Base-by-base conservation (phyloP, 2,797 vertebrate species). In the Pogoniulus pusillus region DNA sequence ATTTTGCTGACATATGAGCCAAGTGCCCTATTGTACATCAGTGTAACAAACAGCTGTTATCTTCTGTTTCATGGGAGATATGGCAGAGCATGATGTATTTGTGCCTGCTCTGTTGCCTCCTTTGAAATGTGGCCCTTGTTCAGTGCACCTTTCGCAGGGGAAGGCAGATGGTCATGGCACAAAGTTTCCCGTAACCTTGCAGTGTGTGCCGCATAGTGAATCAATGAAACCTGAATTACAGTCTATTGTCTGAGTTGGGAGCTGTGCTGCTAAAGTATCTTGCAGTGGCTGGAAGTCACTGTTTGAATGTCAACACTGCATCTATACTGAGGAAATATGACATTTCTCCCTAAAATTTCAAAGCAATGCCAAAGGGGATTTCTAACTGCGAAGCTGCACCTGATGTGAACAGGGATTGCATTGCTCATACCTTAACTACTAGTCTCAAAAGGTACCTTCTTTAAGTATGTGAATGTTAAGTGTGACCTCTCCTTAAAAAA, bases 151-250 rank as follows among this genome's bases (percentile, higher is more conserved):
- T 91, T 68, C 2, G 16, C 66, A 27, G 77, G 57, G 83, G 85
- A 87, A 94, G 60, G 93, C 88, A 93, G 95, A 71, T 94, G 69
- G 85, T 77, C 69, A 93, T 85, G 73, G 3, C 70, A 85, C 70
- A 85, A 93, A 91, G 74, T 94, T 95, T 92, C 79, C 71, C 79
- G 9, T 94, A 94, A 93, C 85, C 88, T 97, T 93, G 83, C 37
- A 1, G 16, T 84, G 45, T 17, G 7, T 82, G 41, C 78, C 62
- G 91, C 88, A 71, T 11, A 27, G 80, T 87, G 96, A 95, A 91
- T 94, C 93, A 90, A 70, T 93, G 76, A 75, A 91, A 94, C 30
- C 91, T 91, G 83, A 96, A 88, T 93, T 90, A 83, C 58, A 93
- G 39, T 7, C 74, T 47, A 2, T 76, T 86, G 37, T 72, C 79